Evolutionary conservation across 2,888 invertebrate species (phyloP).

Genomic region (Isoperla grammatica): DNA sequence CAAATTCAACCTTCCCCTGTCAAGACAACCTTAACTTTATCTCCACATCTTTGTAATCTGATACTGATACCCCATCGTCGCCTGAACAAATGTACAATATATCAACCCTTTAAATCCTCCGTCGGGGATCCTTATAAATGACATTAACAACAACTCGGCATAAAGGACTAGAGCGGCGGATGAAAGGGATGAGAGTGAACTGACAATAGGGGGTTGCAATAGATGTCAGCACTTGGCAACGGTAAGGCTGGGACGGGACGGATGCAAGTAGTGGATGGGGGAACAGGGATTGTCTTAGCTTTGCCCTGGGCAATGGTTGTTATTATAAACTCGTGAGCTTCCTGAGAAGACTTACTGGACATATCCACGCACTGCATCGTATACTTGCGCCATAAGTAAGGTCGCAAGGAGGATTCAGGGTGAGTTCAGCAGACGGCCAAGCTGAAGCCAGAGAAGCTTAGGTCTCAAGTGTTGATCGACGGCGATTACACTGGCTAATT

Average conservation of each 20-base stretch:
- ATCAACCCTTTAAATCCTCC: constrained; percentile 18
- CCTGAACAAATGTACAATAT: constrained; percentile 26
- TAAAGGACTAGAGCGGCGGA: constrained; percentile 12
- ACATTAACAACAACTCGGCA: constrained; percentile 25
- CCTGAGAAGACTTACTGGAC: too few species aligned
- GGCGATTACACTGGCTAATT: too few species aligned
- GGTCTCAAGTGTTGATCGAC: too few species aligned
- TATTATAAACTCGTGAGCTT: too few species aligned
- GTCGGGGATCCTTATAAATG: constrained; percentile 25
- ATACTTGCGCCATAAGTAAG: too few species aligned
- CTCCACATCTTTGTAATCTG: constrained; percentile 25
- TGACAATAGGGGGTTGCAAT: constrained; percentile 11
- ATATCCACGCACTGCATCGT: too few species aligned
- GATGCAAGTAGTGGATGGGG: constrained; percentile 18
- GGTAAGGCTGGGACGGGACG: constrained; percentile 19
- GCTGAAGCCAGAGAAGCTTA: too few species aligned
- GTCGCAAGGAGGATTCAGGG: too few species aligned
- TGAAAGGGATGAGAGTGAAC: constrained; percentile 14
- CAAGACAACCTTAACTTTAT: constrained; percentile 22
- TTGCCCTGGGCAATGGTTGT: too few species aligned
- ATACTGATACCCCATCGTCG: constrained; percentile 28
- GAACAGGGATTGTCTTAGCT: too few species aligned
- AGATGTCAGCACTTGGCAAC: constrained; percentile 25
- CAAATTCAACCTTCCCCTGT: background rate
- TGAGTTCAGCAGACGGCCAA: too few species aligned